Evolutionary conservation across 2,888 invertebrate species (phyloP).

Genomic region (Daptonema setosum): DNA sequence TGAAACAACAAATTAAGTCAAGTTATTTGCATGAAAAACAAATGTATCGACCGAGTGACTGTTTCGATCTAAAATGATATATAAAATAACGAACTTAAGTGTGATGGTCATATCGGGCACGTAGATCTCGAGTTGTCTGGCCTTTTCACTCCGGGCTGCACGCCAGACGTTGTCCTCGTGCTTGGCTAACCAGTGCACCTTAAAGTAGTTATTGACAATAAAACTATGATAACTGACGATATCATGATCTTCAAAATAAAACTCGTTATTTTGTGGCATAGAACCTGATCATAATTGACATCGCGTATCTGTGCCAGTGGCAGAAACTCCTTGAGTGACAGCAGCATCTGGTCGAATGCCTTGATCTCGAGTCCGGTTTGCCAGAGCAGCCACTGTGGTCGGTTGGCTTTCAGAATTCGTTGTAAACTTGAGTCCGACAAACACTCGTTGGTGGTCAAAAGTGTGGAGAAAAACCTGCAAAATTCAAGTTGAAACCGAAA

Average conservation of each 20-base stretch:
- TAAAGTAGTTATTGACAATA: neutral
- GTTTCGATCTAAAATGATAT: no score
- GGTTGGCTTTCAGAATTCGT: conserved; percentile 1
- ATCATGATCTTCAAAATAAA: no score
- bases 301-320: conserved; percentile 19
- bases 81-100: neutral
- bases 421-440: neutral
- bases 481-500: no score
- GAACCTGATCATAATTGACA: conserved; percentile 17
- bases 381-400: conserved; percentile 68
- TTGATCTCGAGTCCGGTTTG: conserved; percentile 56
- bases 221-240: no score
- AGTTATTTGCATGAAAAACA: no score
- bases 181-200: neutral
- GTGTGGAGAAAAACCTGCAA: no score
- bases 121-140: neutral
- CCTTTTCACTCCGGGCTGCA: neutral
- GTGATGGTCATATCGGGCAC: neutral
- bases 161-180: neutral
- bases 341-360: conserved; percentile 52
- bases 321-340: conserved; percentile 56
- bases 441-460: neutral
- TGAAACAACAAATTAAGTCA: no score
- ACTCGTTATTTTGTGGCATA: neutral
- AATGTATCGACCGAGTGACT: no score